Evolutionary conservation across 2,888 invertebrate species (phyloP), one percentile per base, ranked within the genome.

Genomic region (Tridacna gigas): DNA sequence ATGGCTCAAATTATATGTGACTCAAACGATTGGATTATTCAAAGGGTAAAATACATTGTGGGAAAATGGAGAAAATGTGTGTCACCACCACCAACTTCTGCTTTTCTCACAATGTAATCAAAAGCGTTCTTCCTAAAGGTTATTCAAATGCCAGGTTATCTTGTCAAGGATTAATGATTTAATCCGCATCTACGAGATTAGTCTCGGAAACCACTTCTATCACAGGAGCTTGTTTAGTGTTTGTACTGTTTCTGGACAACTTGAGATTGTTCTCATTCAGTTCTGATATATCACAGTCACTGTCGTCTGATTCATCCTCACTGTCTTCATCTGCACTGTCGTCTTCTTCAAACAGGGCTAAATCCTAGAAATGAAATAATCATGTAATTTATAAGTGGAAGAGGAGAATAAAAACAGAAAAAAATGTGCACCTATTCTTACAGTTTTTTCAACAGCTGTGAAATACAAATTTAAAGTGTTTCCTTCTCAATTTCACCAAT

Each of bases 121-220:
- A n/a, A 20, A n/a, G 18, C 20, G 1, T 20, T 56, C 56, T 3
- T 3, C 56, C 56, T n/a, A 2, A 9, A 4, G 20, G 56, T 56
- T 9, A 56, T 18, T 56, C 56, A 56, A 56, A 56, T 4, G 4
- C n/a, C 9, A n/a, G 3, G 9, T 56, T 9, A n/a, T 56, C 18
- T 56, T 1, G 18, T 56, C n/a, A 20, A 56, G n/a, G 56, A 9
- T 20, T 37, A 37, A 37, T 4, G 2, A 37, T 37, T 37, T 7
- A 37, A 37, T 37, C 37, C 7, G 37, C 37, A n/a, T 45, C 69
- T 45, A 18, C 15, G 25, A n/a, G 11, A n/a, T 71, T 47, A 4
- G 69, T 69, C 25, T 69, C 69, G 1, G 71, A 71, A 7, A 71
- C 48, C 25, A 71, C 71, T 71, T 71, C 15, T 25, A 71, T 71